These are phyloP conservation scores for Drosophila macrothrix DNA, from an alignment of 2,888 invertebrate species.

Conservation along the genomic window DNA sequence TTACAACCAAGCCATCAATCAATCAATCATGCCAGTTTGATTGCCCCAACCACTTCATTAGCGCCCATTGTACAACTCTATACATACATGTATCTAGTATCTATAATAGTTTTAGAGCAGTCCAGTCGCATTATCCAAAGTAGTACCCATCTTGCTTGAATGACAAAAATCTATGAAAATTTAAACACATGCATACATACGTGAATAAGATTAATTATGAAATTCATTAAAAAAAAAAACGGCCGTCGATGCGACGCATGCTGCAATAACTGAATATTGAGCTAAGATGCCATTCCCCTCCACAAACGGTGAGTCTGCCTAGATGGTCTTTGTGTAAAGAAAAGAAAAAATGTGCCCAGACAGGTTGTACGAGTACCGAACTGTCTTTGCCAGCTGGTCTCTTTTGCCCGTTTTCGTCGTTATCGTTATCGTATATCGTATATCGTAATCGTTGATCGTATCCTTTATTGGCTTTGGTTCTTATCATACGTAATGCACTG, in stretches of 20 bases:
- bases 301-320: slow-evolving; percentile 57
- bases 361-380: slow-evolving; percentile 6
- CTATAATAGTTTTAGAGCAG: slow-evolving; percentile 34
- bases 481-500: slow-evolving; percentile 46
- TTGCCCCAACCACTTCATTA: slow-evolving; percentile 8
- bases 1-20: slow-evolving; percentile 33
- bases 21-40: slow-evolving; percentile 42
- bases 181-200: slow-evolving; percentile 14
- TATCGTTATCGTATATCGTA: slow-evolving; percentile 53
- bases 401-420: slow-evolving; percentile 49
- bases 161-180: slow-evolving; percentile 12
- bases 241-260: slow-evolving; percentile 42
- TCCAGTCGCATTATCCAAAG: slow-evolving; percentile 29
- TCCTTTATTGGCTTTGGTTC: slow-evolving; percentile 58
- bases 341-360: slow-evolving; percentile 31
- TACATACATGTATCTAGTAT: slow-evolving; percentile 16
- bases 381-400: slow-evolving; percentile 26
- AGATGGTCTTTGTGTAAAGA: slow-evolving; percentile 45
- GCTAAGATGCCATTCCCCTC: slow-evolving; percentile 51
- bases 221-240: slow-evolving; percentile 1
- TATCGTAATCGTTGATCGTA: slow-evolving; percentile 31
- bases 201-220: slow-evolving; percentile 9
- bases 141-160: slow-evolving; percentile 20
- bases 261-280: slow-evolving; percentile 47
- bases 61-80: slow-evolving; percentile 11